A percentile compares a stretch with the other conserved stretches of the same genome.
phyloP scores from a whole-genome alignment of 2,797 vertebrate genomes.

The Buphagus erythrorhynchus region DNA sequence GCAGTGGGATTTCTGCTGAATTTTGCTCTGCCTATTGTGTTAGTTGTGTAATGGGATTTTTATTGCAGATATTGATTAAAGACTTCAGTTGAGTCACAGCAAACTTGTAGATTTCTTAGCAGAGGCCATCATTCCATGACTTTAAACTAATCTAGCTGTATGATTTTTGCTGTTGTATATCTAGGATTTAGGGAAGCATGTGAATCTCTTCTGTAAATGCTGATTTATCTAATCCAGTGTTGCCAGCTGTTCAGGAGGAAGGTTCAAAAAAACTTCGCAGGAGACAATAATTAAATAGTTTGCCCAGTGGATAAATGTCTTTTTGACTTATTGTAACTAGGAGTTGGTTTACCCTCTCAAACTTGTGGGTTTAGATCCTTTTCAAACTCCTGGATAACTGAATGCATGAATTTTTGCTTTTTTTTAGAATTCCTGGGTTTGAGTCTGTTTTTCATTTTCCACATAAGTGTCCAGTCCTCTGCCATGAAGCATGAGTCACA shows the following conservation, averaged over 20 bases:
- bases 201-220: not conserved
- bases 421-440: not conserved
- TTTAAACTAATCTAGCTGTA: not conserved
- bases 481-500: constrained; percentile 35
- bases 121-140: not conserved
- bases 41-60: not conserved
- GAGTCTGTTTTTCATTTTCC: constrained; percentile 27
- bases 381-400: not conserved
- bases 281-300: not conserved
- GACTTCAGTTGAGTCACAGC: not conserved
- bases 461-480: not conserved
- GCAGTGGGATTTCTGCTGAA: not conserved
- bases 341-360: not conserved
- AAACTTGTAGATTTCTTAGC: not conserved
- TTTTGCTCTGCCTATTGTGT: not conserved
- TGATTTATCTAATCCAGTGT: not conserved
- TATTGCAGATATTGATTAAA: not conserved
- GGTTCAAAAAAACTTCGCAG: not conserved
- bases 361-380: not conserved
- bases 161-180: not conserved
- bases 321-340: not conserved
- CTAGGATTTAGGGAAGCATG: not conserved
- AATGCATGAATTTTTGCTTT: not conserved
- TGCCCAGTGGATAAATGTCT: not conserved
- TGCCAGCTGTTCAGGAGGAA: not conserved